Percentiles rank a stretch among this genome's conserved stretches.
These are phyloP conservation scores for Grammomys surdaster DNA, from an alignment of 2,113 vertebrate species.

Conservation along the genomic window DNA sequence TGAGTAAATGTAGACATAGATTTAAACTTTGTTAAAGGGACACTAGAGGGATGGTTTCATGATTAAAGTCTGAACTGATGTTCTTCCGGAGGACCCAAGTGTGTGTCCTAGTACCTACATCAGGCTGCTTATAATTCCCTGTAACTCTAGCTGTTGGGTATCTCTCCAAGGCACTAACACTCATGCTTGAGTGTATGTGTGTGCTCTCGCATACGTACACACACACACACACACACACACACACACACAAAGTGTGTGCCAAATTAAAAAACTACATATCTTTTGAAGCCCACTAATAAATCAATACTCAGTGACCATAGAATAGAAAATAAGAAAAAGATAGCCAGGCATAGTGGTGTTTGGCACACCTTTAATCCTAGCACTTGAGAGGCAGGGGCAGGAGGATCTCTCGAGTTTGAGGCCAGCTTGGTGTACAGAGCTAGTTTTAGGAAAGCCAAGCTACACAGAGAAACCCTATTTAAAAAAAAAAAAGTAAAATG, in stretches of 20 bases:
- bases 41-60: neutral
- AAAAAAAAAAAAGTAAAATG: neutral
- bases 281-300: neutral
- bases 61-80: neutral
- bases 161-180: neutral
- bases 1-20: neutral
- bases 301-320: neutral
- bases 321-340: neutral
- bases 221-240: too few species aligned
- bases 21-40: neutral
- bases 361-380: too few species aligned
- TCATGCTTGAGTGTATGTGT: neutral
- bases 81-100: neutral
- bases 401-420: too few species aligned
- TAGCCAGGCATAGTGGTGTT: neutral
- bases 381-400: too few species aligned
- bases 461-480: too few species aligned
- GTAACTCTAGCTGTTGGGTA: neutral
- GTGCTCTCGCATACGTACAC: neutral
- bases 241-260: too few species aligned
- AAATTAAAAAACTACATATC: neutral
- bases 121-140: neutral
- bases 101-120: neutral
- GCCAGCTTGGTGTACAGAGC: too few species aligned
- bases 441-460: too few species aligned